Conservation (phyloP, 1,140 invertebrate genomes). For the Apis laboriosa region DNA sequence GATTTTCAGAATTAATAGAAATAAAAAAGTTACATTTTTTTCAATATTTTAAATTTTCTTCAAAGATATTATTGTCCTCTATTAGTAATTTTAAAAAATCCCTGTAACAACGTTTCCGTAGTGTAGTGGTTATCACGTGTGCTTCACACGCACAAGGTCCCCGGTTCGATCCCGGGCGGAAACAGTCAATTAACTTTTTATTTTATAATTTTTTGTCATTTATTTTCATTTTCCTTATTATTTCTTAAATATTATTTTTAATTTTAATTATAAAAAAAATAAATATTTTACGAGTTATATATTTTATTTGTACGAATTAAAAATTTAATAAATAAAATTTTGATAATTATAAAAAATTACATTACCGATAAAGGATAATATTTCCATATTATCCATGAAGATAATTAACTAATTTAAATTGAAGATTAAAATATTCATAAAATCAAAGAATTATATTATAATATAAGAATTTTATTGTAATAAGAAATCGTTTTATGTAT, state of each 20-base stretch:
- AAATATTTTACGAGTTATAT: too few relatives aligned
- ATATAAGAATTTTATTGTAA: too few relatives aligned
- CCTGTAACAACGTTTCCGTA: constrained; percentile 49
- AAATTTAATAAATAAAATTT: not conserved
- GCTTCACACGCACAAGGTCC: constrained; percentile 67
- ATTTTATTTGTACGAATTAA: too few relatives aligned
- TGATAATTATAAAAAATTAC: not conserved
- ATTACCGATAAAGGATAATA: not conserved
- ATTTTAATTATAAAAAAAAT: too few relatives aligned
- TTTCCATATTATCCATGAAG: not conserved
- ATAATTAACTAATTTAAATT: too few relatives aligned
- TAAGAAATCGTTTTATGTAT: too few relatives aligned
- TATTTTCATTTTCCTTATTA: not conserved
- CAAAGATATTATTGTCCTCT: too few relatives aligned
- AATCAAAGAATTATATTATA: too few relatives aligned
- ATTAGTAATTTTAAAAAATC: not conserved
- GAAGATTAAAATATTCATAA: too few relatives aligned
- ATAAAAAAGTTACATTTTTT: too few relatives aligned
- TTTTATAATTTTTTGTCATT: not conserved
- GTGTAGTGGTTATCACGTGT: constrained; percentile 68
- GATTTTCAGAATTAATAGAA: too few relatives aligned
- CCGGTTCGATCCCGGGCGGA: constrained; percentile 66
- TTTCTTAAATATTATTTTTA: not conserved
- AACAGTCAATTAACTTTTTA: constrained; percentile 35
- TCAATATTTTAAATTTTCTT: too few relatives aligned